Evolutionary conservation across 2,113 vertebrate species (phyloP).

Genomic region (Dicaeum eximium): DNA sequence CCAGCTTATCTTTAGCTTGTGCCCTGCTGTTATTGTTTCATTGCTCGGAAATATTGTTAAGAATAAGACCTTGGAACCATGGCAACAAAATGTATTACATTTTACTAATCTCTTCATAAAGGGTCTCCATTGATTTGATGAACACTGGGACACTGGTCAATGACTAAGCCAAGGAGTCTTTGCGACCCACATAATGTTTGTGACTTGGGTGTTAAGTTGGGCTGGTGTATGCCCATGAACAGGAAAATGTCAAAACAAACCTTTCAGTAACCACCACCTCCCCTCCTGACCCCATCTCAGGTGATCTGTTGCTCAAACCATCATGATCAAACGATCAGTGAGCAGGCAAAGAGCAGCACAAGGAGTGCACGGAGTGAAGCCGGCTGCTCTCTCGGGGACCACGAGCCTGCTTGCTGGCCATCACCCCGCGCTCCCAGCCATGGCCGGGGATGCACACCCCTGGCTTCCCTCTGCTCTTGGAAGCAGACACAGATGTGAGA

Average conservation of each 20-base stretch:
- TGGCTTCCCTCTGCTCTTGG: accelerated
- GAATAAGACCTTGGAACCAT: neutral
- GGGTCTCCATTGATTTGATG: neutral
- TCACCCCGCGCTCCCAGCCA: neutral
- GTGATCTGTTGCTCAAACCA: accelerated
- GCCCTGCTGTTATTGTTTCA: neutral
- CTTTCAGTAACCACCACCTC: neutral
- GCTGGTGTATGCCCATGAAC: neutral
- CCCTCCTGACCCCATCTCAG: neutral
- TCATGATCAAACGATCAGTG: neutral
- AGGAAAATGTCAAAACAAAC: neutral
- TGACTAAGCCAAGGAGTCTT: neutral
- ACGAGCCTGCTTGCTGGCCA: accelerated
- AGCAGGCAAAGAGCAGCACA: neutral
- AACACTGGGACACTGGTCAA: neutral
- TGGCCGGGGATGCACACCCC: accelerated
- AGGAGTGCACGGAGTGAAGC: neutral
- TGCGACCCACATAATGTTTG: accelerated
- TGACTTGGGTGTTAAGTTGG: neutral
- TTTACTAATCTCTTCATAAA: neutral
- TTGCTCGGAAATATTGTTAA: neutral
- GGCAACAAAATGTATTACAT: neutral
- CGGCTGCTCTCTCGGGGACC: neutral
- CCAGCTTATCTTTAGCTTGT: neutral
- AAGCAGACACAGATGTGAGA: neutral